Percentiles rank a stretch among this genome's conserved stretches.
Conservation (phyloP, 2,888 invertebrate species). For the Polymixis lichenea region DNA sequence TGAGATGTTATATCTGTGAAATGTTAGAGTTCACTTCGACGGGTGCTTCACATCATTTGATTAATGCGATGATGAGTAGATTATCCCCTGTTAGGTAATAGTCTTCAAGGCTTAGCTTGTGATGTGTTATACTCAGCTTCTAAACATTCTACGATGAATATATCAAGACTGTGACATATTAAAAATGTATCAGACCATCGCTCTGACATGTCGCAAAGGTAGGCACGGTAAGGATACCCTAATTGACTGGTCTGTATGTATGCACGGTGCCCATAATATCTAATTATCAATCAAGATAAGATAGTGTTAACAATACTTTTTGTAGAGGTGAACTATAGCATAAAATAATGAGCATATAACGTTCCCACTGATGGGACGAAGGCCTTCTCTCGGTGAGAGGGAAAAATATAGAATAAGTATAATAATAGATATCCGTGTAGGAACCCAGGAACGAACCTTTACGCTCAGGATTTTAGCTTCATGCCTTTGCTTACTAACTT, state of each 20-base stretch:
- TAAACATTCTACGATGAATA: neutral
- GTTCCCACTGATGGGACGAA: too few relatives aligned
- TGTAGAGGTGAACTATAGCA: neutral
- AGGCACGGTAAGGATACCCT: too few relatives aligned
- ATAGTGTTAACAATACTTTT: neutral
- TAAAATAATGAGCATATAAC: too few relatives aligned
- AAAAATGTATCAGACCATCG: neutral
- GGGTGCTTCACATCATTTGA: slow-evolving; percentile 20
- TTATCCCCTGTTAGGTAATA: slow-evolving; percentile 13
- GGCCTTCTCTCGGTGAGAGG: too few relatives aligned
- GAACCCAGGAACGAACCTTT: neutral
- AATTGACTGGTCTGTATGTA: neutral
- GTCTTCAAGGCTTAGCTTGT: neutral
- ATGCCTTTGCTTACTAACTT: neutral
- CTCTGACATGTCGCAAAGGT: neutral
- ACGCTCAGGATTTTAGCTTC: neutral
- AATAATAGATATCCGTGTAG: neutral
- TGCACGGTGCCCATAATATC: neutral
- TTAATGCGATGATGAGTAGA: slow-evolving; percentile 20
- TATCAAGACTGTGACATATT: neutral
- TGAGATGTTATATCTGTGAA: slow-evolving; percentile 59
- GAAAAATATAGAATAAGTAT: neutral
- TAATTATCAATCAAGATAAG: too few relatives aligned
- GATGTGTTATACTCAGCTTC: neutral
- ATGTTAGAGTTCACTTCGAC: slow-evolving; percentile 42